Percentiles rank a stretch among this genome's conserved stretches.
phyloP scores from a whole-genome alignment of 2,888 invertebrate species.

The Germaria angustata region DNA sequence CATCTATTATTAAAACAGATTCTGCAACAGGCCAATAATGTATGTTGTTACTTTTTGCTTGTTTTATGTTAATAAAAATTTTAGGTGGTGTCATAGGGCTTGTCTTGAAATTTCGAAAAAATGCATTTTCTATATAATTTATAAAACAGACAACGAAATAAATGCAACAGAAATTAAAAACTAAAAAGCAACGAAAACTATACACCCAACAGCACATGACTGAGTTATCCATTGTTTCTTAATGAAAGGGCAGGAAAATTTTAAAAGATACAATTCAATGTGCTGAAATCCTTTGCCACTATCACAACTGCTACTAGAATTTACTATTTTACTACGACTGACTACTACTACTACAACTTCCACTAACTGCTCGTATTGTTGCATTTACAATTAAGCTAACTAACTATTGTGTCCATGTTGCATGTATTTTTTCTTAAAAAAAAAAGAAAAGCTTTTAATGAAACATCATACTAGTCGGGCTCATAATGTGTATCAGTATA shows the following conservation, averaged over 20 bases:
- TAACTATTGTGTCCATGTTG: constrained; percentile 48
- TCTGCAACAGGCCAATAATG: background rate
- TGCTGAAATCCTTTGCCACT: constrained; percentile 28
- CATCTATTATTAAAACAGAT: background rate
- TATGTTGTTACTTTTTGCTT: background rate
- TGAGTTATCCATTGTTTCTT: constrained; percentile 26
- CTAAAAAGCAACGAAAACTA: background rate
- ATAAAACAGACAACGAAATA: constrained; percentile 29
- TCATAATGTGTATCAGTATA: background rate
- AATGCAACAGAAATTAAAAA: constrained; percentile 34
- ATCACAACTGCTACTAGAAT: background rate
- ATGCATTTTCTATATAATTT: constrained; percentile 17
- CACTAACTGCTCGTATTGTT: constrained; percentile 3
- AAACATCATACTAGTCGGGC: constrained; percentile 17
- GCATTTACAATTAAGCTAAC: constrained; percentile 52
- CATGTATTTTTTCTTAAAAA: background rate
- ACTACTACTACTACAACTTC: background rate
- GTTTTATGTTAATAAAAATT: background rate
- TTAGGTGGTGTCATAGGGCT: constrained; percentile 38
- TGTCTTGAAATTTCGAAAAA: constrained; percentile 26
- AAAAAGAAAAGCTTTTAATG: constrained; percentile 27
- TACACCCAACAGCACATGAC: background rate
- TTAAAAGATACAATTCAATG: constrained; percentile 10
- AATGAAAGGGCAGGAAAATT: constrained; percentile 2
- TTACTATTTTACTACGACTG: background rate